A percentile compares a stretch with the other conserved stretches of the same genome.
phyloP scores from a whole-genome alignment of 2,113 vertebrate genomes.

The Agelaius phoeniceus region DNA sequence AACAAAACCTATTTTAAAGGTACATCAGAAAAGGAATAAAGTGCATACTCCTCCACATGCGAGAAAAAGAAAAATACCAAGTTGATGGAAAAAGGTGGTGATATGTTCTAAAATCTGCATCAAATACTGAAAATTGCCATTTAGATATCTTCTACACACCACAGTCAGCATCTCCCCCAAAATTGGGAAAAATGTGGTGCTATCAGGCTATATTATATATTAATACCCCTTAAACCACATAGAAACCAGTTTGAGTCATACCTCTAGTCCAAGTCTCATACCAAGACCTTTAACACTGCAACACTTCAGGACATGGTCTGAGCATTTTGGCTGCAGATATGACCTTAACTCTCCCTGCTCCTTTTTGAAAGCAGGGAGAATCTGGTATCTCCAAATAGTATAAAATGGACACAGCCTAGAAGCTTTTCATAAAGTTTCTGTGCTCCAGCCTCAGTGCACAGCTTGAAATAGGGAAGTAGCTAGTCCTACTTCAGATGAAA shows the following conservation, averaged over 20 bases:
- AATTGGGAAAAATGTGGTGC: not conserved
- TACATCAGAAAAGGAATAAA: not conserved
- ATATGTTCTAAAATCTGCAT: not conserved
- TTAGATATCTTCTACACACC: not conserved
- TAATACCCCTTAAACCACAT: not conserved
- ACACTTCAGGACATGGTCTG: not conserved
- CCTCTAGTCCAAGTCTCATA: not conserved
- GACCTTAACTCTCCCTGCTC: not conserved
- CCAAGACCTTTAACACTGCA: not conserved
- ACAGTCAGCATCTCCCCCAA: not conserved
- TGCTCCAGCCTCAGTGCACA: not conserved
- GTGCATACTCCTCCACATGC: not conserved
- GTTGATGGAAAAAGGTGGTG: not conserved
- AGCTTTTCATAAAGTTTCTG: not conserved
- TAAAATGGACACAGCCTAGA: not conserved
- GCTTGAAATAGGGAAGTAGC: not conserved
- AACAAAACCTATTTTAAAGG: not conserved
- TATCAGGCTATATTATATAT: not conserved
- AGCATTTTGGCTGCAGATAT: not conserved
- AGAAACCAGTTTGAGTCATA: not conserved
- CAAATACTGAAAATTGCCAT: not conserved
- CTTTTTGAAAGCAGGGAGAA: not conserved
- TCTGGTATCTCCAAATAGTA: not conserved
- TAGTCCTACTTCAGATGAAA: not conserved
- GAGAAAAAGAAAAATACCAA: constrained; percentile 14